Evolutionary conservation across 2,888 invertebrate species (phyloP), one percentile per base, ranked within the genome.

Genomic region (Petrophora chlorosata): DNA sequence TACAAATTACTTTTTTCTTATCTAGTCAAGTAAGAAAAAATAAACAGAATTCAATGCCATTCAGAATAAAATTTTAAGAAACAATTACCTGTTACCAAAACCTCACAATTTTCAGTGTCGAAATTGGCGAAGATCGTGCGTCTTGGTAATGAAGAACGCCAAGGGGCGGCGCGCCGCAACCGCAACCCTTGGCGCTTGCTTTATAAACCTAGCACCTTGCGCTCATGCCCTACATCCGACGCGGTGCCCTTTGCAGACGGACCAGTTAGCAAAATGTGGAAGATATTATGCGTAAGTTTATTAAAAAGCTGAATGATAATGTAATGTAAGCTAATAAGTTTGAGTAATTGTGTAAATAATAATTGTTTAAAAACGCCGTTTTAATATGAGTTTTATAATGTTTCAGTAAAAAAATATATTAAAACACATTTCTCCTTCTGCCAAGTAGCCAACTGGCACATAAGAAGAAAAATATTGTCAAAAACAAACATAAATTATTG

Each of bases 61-160:
- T 28, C 10, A 8, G 5, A 17, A 38, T 16, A 13, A 13, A 7
- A 35, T n/a, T 32, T 38, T n/a, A n/a, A 19, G 19, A 7, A 30
- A 13, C 14, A 28, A 23, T n/a, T 28, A 40, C 8, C 10, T 19
- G 28, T 35, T 17, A 35, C 34, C 29, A 28, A 55, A 36, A 53
- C 29, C 19, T 28, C 12, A 17, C 50, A 56, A 59, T 55, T 63
- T 56, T 47, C 42, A 36, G 62, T 83, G 76, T 78, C 80, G 74
- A 73, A 70, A 86, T 78, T 76, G 72, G 77, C 61, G 68, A 65
- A 63, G 66, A 65, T 85, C 85, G 86, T 86, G 85, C 73, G 48
- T 59, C 53, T 60, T 67, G 57, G 53, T 82, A 84, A 85, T 82
- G 83, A 82, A 81, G 79, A 81, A 76, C 69, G 63, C 54, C 55